phyloP scores from a whole-genome alignment of 1,140 invertebrate genomes.

The Caerostris extrusa region DNA sequence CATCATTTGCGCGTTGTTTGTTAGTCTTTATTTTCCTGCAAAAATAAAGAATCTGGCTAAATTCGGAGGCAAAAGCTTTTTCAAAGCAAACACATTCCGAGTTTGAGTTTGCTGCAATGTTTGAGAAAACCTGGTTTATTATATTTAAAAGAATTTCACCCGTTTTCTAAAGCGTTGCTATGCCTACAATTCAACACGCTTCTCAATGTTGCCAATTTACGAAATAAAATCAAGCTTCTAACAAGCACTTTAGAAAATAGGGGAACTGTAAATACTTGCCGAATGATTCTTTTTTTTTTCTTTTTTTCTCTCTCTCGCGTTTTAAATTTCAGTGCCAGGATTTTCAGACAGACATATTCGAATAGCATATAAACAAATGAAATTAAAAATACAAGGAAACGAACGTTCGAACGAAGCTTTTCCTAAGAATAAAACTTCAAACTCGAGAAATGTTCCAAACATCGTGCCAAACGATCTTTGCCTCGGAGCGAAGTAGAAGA shows the following conservation, averaged over 20 bases:
- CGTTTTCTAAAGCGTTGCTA: slow-evolving; percentile 34
- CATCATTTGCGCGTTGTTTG: too few species aligned
- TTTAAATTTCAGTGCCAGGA: not conserved
- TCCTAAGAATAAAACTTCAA: slow-evolving; percentile 34
- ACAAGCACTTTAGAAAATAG: slow-evolving; percentile 67
- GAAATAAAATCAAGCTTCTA: slow-evolving; percentile 62
- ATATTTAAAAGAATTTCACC: slow-evolving; percentile 32
- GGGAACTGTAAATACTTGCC: slow-evolving; percentile 50
- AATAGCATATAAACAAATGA: slow-evolving; percentile 70
- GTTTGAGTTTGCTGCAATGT: too few species aligned
- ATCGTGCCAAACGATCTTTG: slow-evolving; percentile 72
- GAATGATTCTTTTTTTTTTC: not conserved
- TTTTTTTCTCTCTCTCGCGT: not conserved
- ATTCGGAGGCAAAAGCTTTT: too few species aligned
- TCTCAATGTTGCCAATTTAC: slow-evolving; percentile 52
- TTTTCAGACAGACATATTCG: not conserved
- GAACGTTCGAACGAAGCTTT: not conserved
- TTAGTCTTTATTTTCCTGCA: too few species aligned
- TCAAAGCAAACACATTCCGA: too few species aligned
- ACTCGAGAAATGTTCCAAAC: slow-evolving; percentile 59
- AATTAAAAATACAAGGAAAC: slow-evolving; percentile 71
- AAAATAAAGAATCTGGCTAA: too few species aligned
- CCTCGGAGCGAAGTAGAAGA: slow-evolving; percentile 53
- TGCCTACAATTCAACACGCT: slow-evolving; percentile 20
- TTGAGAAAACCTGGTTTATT: slow-evolving; percentile 17